These are phyloP conservation scores for Drosophila pullipes DNA, from an alignment of 2,888 invertebrate species.

Conservation along the genomic window DNA sequence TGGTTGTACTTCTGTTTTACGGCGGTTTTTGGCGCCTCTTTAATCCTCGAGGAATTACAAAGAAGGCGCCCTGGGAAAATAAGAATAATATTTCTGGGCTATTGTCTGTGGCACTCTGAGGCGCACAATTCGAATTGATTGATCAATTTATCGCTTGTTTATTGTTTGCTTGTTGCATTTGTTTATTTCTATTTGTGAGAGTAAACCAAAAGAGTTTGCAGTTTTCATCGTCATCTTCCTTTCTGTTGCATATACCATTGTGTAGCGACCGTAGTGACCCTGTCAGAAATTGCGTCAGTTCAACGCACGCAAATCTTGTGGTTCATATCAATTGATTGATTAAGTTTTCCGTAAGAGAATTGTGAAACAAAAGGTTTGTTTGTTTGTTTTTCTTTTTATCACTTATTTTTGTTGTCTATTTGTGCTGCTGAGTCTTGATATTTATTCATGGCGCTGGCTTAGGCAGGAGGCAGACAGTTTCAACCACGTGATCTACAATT, in stretches of 20 bases:
- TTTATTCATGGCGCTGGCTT: conserved; percentile 6
- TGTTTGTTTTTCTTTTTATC: conserved; percentile 75
- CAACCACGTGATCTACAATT: conserved; percentile 24
- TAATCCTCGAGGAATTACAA: conserved; percentile 76
- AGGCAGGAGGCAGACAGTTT: conserved; percentile 6
- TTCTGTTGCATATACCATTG: conserved; percentile 24
- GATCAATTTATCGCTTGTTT: conserved; percentile 71
- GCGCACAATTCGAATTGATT: conserved; percentile 59
- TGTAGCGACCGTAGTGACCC: neutral
- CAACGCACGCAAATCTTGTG: conserved; percentile 77
- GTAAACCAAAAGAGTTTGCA: conserved; percentile 77
- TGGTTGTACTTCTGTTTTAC: conserved; percentile 74
- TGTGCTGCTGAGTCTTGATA: conserved; percentile 34
- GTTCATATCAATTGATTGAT: conserved; percentile 62
- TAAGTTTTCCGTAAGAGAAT: conserved; percentile 74
- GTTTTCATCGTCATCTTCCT: conserved; percentile 25
- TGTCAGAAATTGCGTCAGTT: conserved; percentile 70
- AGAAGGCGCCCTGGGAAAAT: conserved; percentile 63
- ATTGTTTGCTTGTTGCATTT: conserved; percentile 60
- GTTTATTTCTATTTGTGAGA: conserved; percentile 58
- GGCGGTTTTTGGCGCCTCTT: conserved; percentile 67
- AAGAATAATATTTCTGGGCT: conserved; percentile 81
- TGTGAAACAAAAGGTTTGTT: conserved; percentile 71
- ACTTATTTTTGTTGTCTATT: conserved; percentile 77
- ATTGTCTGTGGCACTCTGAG: conserved; percentile 72